These are phyloP conservation scores for Drosophila kanapiae DNA, from an alignment of 1,140 invertebrate genomes.

Conservation along the genomic window DNA sequence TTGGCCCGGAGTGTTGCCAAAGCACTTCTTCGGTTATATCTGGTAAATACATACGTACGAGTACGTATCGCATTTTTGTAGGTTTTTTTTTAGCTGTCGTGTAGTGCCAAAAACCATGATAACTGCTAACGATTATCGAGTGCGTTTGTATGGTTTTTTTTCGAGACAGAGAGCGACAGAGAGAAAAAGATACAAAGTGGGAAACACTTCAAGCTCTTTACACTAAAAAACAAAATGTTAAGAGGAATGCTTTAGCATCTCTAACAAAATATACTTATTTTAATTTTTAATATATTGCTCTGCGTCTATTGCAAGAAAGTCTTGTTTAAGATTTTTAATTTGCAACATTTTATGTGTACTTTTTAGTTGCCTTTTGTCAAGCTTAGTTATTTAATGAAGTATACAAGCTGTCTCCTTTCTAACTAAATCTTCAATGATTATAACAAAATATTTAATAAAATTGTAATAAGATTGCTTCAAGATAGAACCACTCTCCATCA, in stretches of 20 bases:
- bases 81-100: constrained; percentile 32
- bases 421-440: neutral
- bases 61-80: constrained; percentile 5
- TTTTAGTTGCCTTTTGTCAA: no score
- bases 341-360: no score
- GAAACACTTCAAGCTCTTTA: neutral
- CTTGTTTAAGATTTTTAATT: no score
- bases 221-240: neutral
- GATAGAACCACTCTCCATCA: no score
- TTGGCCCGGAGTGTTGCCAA: constrained; percentile 28
- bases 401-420: no score
- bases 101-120: constrained; percentile 49
- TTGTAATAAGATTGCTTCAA: neutral
- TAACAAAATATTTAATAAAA: neutral
- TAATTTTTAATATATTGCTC: no score
- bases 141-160: constrained; percentile 15
- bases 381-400: no score
- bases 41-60: neutral
- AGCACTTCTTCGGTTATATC: constrained; percentile 16
- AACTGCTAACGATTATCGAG: constrained; percentile 56
- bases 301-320: no score
- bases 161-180: neutral
- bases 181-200: constrained; percentile 23
- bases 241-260: no score
- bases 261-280: no score